Conservation (phyloP, 2,888 invertebrate species). For the Drosophila lacicola region DNA sequence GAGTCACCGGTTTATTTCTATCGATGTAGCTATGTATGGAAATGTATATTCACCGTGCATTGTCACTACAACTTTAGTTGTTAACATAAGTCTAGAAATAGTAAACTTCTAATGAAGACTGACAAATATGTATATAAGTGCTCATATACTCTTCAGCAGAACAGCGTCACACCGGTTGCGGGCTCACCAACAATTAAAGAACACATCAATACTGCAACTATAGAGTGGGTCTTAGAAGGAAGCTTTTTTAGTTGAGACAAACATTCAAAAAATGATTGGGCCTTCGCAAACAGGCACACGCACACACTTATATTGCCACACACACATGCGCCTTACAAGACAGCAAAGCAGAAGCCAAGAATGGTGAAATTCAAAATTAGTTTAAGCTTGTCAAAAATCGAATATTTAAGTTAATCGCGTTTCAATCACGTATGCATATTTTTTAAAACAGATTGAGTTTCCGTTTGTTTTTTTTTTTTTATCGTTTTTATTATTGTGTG, state of each 20-base stretch:
- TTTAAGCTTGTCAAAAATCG: constrained; percentile 5
- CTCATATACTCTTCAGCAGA: background rate
- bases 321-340: constrained; percentile 1
- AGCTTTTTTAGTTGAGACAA: constrained; percentile 42
- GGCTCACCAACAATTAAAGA: constrained; percentile 38
- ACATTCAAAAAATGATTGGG: constrained; percentile 63
- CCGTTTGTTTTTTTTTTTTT: background rate
- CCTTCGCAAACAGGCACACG: constrained; percentile 15
- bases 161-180: constrained; percentile 27
- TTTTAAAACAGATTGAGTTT: background rate
- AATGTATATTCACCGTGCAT: background rate
- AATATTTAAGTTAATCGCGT: constrained; percentile 24
- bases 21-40: background rate
- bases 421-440: background rate
- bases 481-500: constrained; percentile 13
- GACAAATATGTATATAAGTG: too few relatives aligned
- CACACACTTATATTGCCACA: constrained; percentile 8
- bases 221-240: background rate
- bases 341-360: constrained; percentile 42
- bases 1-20: background rate
- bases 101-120: too few relatives aligned
- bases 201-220: constrained; percentile 51
- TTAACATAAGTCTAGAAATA: too few relatives aligned
- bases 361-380: constrained; percentile 70
- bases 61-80: background rate